phyloP scores from a whole-genome alignment of 2,888 invertebrate genomes.

The Carterocephalus palaemon region DNA sequence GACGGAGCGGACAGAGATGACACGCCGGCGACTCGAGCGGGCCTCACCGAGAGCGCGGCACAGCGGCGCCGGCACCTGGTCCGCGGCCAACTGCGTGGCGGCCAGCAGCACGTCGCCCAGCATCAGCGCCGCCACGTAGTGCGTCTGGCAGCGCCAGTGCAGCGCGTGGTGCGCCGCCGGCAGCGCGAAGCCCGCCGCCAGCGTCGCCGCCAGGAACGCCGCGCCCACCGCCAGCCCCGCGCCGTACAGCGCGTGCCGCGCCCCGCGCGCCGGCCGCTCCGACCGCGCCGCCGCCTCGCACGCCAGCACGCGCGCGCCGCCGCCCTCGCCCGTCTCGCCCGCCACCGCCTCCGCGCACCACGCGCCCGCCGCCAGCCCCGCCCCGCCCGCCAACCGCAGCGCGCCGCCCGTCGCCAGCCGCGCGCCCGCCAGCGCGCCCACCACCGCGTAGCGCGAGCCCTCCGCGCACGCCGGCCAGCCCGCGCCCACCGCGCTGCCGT shows the following conservation, averaged over 20 bases:
- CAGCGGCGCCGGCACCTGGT: conserved; percentile 77
- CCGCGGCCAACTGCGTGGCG: conserved; percentile 84
- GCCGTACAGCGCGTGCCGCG: conserved; percentile 85
- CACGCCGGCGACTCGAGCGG: neutral
- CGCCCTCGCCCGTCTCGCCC: conserved; percentile 40
- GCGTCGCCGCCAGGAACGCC: conserved; percentile 88
- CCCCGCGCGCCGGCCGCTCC: conserved; percentile 27
- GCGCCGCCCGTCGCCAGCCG: conserved; percentile 75
- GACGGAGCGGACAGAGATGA: conserved; percentile 7
- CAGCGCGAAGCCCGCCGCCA: conserved; percentile 87
- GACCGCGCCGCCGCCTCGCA: conserved; percentile 71
- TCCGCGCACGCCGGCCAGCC: conserved; percentile 78
- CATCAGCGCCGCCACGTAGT: conserved; percentile 90
- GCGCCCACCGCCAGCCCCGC: conserved; percentile 88
- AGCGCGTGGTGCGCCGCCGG: conserved; percentile 91
- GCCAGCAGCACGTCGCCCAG: conserved; percentile 89
- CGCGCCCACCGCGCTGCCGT: conserved; percentile 57
- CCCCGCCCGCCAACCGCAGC: conserved; percentile 61
- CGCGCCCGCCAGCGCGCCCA: conserved; percentile 77
- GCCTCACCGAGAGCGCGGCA: conserved; percentile 86
- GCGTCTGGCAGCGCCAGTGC: conserved; percentile 93
- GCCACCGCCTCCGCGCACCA: conserved; percentile 78
- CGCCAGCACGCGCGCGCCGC: conserved; percentile 46
- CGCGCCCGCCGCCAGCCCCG: conserved; percentile 59
- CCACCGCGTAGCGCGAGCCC: conserved; percentile 76